Base-by-base conservation (phyloP, 2,888 invertebrate species). In the Conistra vaccinii region DNA sequence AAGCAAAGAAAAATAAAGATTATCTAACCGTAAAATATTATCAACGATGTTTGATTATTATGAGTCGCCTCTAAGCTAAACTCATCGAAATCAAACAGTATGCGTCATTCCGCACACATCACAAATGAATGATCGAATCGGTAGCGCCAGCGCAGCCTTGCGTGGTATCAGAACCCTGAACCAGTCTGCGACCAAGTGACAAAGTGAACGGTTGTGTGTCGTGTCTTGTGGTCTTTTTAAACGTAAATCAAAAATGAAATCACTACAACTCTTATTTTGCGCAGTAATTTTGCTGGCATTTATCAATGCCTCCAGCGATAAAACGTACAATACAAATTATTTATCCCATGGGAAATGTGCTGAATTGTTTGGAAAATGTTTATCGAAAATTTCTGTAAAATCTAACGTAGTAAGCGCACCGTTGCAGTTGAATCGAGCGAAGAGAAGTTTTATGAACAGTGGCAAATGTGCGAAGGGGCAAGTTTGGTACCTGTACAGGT, bases 211-310 rank as follows among this genome's bases (percentile, higher is more conserved):
- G 58, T 14, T 3, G 81, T 81, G 26, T 45, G 12, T 42, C 23
- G 42, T 42, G 32, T 51, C 48, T 32, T 42, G 58, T 45, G 23
- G 17, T 14, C 14, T 39, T 45, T 26, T n/a, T n/a, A n/a, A n/a
- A 51, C 68, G 14, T 7, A 10, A 53, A 32, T 48, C 42, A 45
- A 69, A 69, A 74, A 84, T 81, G 85, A 69, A 69, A 42, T 55
- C 12, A 51, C 4, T n/a, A 6, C 51, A 35, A 4, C 0, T 55
- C 0, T 51, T 74, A 5, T 63, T 42, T 26, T 69, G 48, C 55
- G 55, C 35, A 5, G 51, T 23, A 26, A 29, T 74, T 32, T 42
- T 84, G 39, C 26, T 81, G 12, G 42, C 32, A 7, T n/a, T 68
- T 12, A 53, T 69, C 26, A 58, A 12, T 20, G 61, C 69, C 0